Conservation (phyloP, 2,888 invertebrate species). For the Tenthredo mesomela region DNA sequence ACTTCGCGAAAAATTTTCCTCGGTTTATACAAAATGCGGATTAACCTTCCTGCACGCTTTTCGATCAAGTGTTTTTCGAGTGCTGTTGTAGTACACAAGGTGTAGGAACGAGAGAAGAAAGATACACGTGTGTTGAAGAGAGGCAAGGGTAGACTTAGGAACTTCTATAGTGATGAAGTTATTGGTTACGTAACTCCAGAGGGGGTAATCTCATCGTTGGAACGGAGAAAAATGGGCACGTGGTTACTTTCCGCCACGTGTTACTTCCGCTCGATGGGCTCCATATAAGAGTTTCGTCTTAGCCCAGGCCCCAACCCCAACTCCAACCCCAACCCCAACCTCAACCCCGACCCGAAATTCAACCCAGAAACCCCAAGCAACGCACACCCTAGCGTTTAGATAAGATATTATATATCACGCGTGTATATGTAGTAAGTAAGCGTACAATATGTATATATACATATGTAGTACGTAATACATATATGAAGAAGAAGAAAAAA, state of each 20-base stretch:
- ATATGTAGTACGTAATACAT: background rate
- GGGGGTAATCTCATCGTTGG: constrained; percentile 35
- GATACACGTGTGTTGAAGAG: background rate
- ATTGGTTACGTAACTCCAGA: constrained; percentile 32
- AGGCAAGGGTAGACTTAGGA: constrained; percentile 1
- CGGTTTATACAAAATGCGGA: background rate
- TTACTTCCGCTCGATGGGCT: constrained; percentile 48
- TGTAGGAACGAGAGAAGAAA: background rate
- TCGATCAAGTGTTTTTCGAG: constrained; percentile 7
- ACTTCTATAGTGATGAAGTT: constrained; percentile 39
- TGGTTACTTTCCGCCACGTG: constrained; percentile 46
- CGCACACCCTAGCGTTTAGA: constrained; percentile 9
- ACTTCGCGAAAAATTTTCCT: background rate
- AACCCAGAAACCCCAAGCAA: constrained; percentile 12
- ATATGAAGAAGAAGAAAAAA: background rate
- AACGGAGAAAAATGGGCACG: constrained; percentile 43
- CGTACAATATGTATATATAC: background rate
- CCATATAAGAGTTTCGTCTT: constrained; percentile 39
- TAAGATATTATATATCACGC: constrained; percentile 7
- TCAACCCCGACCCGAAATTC: constrained; percentile 10
- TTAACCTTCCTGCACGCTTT: background rate
- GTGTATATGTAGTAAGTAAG: background rate
- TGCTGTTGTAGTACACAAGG: background rate
- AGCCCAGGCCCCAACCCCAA: background rate
- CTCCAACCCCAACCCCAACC: background rate